Conservation (phyloP, 2,888 invertebrate genomes). For the Nematopogon swammerdamellus region DNA sequence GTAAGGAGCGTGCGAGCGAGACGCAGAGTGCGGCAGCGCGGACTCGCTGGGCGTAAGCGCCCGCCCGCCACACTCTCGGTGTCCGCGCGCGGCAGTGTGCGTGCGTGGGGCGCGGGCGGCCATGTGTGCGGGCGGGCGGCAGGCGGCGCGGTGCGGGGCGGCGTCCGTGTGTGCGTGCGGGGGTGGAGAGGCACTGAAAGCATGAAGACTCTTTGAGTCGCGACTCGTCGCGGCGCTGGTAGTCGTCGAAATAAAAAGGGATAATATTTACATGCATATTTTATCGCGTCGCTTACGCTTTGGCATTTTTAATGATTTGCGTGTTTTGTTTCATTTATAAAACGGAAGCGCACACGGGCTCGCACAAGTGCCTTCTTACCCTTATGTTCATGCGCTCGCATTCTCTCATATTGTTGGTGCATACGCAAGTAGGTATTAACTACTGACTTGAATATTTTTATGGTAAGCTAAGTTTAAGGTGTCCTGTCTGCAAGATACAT, state of each 20-base stretch:
- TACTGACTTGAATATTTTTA: too few relatives aligned
- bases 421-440: too few relatives aligned
- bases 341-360: not conserved
- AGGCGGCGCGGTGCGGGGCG: constrained; percentile 26
- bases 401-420: too few relatives aligned
- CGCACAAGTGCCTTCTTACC: too few relatives aligned
- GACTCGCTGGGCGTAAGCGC: constrained; percentile 51
- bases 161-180: constrained; percentile 9
- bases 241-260: constrained; percentile 57
- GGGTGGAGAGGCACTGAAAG: constrained; percentile 3
- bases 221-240: constrained; percentile 25
- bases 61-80: constrained; percentile 22
- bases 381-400: too few relatives aligned
- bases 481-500: too few relatives aligned
- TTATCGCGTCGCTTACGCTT: constrained; percentile 56
- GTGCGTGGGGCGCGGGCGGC: constrained; percentile 53
- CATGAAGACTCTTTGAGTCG: not conserved
- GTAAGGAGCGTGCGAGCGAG: constrained; percentile 22
- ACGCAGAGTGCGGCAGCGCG: constrained; percentile 31
- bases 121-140: constrained; percentile 33
- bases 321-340: not conserved
- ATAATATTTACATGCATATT: constrained; percentile 58
- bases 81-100: constrained; percentile 47
- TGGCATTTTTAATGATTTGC: constrained; percentile 49
- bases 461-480: too few relatives aligned